phyloP scores from a whole-genome alignment of 30 jellyfish, hydroid and myxozoan species.

The Chrysaora quinquecirrha region DNA sequence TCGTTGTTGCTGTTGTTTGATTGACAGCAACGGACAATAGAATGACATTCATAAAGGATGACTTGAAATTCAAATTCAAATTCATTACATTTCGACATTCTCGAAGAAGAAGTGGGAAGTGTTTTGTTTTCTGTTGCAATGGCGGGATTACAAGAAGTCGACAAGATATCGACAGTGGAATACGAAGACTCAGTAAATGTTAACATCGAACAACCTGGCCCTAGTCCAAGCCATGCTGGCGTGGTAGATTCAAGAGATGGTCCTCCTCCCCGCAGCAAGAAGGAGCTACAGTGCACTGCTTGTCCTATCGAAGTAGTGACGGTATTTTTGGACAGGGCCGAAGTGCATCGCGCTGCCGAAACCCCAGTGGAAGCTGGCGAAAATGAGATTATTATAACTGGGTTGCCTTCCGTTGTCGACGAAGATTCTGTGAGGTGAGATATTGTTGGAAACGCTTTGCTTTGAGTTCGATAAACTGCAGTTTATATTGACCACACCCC shows the following conservation, averaged over 20 bases:
- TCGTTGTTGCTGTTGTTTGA: too few relatives aligned
- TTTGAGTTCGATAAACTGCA: not conserved
- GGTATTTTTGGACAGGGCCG: slow-evolving; percentile 94
- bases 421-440: slow-evolving; percentile 84
- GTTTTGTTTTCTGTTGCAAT: not conserved
- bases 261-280: not conserved
- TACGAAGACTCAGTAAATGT: slow-evolving; percentile 64
- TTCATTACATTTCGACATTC: too few relatives aligned
- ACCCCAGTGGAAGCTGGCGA: slow-evolving; percentile 54
- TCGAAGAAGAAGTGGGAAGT: too few relatives aligned
- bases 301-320: slow-evolving; percentile 91
- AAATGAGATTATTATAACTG: slow-evolving; percentile 73
- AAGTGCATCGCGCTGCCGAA: slow-evolving; percentile 76
- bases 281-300: not conserved
- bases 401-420: slow-evolving; percentile 78
- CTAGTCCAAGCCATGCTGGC: not conserved
- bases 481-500: not conserved
- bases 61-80: too few relatives aligned
- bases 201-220: slow-evolving; percentile 1
- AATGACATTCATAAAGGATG: too few relatives aligned
- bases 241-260: not conserved
- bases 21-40: too few relatives aligned
- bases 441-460: not conserved
- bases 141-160: not conserved
- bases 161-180: slow-evolving; percentile 34